phyloP scores from a whole-genome alignment of 2,888 invertebrate genomes.

The Yponomeuta evonymella region DNA sequence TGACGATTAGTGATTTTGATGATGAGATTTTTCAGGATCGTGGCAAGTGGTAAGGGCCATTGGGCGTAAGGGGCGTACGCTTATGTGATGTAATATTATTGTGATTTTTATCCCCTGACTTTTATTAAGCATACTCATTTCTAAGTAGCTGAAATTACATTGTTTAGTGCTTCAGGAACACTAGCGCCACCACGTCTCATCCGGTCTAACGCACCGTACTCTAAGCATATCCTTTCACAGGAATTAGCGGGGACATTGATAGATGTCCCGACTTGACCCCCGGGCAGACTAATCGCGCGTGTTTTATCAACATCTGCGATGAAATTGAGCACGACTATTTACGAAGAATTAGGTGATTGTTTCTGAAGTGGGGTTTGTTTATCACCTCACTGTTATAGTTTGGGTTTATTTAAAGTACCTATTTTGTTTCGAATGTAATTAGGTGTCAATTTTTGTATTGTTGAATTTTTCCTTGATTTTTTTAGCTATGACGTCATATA shows the following conservation, averaged over 20 bases:
- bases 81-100: too few relatives aligned
- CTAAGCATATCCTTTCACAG: conserved; percentile 32
- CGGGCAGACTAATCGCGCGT: conserved; percentile 27
- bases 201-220: background rate
- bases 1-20: too few relatives aligned
- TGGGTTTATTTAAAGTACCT: too few relatives aligned
- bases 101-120: background rate
- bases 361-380: conserved; percentile 2
- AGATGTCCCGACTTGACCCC: conserved; percentile 32
- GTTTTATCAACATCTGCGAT: conserved; percentile 20
- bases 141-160: background rate
- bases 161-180: background rate
- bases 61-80: too few relatives aligned
- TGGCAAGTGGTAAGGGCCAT: too few relatives aligned
- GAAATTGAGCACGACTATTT: conserved; percentile 19
- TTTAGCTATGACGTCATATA: too few relatives aligned
- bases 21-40: too few relatives aligned
- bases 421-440: too few relatives aligned
- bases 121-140: background rate
- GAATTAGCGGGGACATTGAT: conserved; percentile 46
- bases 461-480: too few relatives aligned
- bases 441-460: too few relatives aligned
- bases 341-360: background rate
- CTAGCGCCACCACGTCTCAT: conserved; percentile 3
- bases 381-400: background rate